These are phyloP conservation scores for Rhinolophus sinicus DNA, from an alignment of 2,113 vertebrate species.

Conservation along the genomic window DNA sequence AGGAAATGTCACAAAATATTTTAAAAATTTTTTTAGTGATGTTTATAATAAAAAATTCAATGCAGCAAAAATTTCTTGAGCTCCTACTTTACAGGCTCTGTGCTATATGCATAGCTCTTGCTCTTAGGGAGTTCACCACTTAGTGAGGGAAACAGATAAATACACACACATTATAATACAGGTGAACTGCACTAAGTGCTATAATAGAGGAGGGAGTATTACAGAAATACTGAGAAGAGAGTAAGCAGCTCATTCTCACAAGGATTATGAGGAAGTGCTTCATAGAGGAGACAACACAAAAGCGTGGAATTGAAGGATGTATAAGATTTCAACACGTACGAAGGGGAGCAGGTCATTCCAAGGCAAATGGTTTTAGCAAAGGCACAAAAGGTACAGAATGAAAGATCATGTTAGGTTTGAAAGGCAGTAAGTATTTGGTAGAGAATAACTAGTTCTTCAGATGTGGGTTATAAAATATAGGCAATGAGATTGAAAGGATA, in stretches of 20 bases:
- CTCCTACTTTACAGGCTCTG: background rate
- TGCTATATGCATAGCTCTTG: background rate
- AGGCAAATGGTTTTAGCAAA: background rate
- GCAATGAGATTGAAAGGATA: background rate
- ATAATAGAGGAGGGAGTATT: background rate
- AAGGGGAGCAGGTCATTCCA: background rate
- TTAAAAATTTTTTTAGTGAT: background rate
- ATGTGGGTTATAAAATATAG: background rate
- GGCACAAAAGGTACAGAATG: background rate
- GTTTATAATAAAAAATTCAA: background rate
- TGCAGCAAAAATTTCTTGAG: background rate
- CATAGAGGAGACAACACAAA: background rate
- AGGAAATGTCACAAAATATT: background rate
- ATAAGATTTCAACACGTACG: background rate
- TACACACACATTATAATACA: background rate
- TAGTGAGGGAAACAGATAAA: background rate
- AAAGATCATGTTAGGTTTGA: background rate
- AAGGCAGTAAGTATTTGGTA: background rate
- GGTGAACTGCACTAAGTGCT: background rate
- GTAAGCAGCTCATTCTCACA: background rate
- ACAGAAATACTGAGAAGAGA: background rate
- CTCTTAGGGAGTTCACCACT: background rate
- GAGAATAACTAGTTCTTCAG: background rate
- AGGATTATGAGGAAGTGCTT: constrained; percentile 1
- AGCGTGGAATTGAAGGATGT: background rate